A percentile compares a stretch with the other conserved stretches of the same genome.
Conservation (phyloP, 2,113 vertebrate genomes). For the Albula goreensis region DNA sequence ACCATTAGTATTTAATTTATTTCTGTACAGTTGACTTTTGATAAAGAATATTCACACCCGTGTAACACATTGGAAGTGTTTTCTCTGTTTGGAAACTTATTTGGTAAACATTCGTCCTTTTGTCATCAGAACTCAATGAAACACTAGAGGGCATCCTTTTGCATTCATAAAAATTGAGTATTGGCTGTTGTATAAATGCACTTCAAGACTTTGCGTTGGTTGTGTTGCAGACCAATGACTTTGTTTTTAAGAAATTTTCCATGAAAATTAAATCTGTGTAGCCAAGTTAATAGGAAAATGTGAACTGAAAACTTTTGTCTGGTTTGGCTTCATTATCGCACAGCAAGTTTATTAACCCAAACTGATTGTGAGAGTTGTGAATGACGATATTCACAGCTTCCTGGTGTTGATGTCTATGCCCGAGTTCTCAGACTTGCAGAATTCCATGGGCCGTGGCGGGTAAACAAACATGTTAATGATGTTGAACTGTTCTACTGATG, state of each 20-base stretch:
- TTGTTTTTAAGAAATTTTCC: not conserved
- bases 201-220: not conserved
- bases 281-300: not conserved
- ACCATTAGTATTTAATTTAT: not conserved
- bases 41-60: not conserved
- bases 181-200: not conserved
- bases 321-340: not conserved
- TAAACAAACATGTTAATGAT: not conserved
- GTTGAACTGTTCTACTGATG: not conserved
- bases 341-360: not conserved
- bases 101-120: not conserved
- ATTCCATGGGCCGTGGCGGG: not conserved
- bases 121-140: not conserved
- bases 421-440: not conserved
- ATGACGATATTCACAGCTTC: not conserved
- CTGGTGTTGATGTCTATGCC: not conserved
- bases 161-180: conserved; percentile 1
- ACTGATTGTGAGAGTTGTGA: not conserved
- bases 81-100: not conserved
- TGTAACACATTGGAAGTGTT: not conserved
- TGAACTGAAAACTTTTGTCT: not conserved
- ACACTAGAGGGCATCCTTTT: conserved; percentile 25
- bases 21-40: not conserved
- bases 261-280: not conserved
- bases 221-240: no score